phyloP scores from a whole-genome alignment of 2,797 vertebrate genomes.

The Cirrhinus mrigala region DNA sequence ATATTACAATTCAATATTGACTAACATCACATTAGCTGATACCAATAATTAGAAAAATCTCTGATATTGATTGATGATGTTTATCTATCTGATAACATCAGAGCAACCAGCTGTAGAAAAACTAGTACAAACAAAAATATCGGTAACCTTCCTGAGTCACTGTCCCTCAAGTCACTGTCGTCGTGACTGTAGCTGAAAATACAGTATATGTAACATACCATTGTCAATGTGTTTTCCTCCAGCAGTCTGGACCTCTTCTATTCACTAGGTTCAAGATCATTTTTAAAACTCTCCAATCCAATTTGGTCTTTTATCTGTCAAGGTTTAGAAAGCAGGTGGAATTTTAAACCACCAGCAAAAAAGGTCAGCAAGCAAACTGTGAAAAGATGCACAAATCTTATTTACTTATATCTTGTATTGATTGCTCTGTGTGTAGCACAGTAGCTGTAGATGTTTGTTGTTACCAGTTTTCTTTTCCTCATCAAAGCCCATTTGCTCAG shows the following conservation, averaged over 20 bases:
- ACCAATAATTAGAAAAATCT: background rate
- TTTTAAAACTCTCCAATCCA: constrained; percentile 2
- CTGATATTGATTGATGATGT: background rate
- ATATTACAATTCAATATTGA: background rate
- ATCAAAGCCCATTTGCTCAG: background rate
- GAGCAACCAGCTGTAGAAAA: background rate
- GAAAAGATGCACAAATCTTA: background rate
- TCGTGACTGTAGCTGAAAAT: background rate
- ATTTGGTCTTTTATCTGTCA: background rate
- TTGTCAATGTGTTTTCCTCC: background rate
- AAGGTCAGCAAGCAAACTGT: background rate
- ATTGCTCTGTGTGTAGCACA: background rate
- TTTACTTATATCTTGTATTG: constrained; percentile 1
- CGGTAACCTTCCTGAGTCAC: background rate
- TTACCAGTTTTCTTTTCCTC: background rate
- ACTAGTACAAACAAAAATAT: background rate
- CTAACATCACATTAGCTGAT: background rate
- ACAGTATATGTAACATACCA: background rate
- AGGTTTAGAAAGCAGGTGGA: constrained; percentile 22
- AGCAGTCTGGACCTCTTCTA: background rate
- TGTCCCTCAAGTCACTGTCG: background rate
- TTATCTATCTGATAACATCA: background rate
- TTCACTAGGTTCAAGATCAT: background rate
- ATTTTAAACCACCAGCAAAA: background rate
- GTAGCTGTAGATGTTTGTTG: background rate